Conservation (phyloP, 2,113 vertebrate species). For the Numida meleagris region DNA sequence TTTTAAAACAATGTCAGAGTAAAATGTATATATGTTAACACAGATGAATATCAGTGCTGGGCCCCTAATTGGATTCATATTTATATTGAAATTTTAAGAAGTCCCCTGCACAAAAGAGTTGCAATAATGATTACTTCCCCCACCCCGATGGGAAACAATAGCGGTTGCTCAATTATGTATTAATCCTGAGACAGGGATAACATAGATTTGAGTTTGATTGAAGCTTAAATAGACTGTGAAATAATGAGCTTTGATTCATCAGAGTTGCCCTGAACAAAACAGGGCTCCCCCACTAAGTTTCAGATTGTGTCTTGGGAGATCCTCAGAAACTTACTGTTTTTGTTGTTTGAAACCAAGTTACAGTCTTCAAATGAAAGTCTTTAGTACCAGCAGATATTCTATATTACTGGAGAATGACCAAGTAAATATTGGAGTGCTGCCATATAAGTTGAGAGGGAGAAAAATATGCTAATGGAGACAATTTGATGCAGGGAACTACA, state of each 20-base stretch:
- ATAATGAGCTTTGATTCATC: not conserved
- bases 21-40: slow-evolving; percentile 31
- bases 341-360: not conserved
- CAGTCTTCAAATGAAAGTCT: not conserved
- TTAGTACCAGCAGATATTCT: not conserved
- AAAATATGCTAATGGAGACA: not conserved
- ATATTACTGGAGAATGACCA: slow-evolving; percentile 40
- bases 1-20: slow-evolving; percentile 17
- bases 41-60: not conserved
- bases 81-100: slow-evolving; percentile 20
- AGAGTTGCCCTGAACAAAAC: not conserved
- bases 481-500: slow-evolving; percentile 27
- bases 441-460: slow-evolving; percentile 1
- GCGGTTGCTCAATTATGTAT: not conserved
- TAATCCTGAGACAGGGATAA: slow-evolving; percentile 22
- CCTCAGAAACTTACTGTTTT: not conserved
- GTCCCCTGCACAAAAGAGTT: not conserved
- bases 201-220: not conserved
- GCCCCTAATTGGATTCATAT: slow-evolving; percentile 49
- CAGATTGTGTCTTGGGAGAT: not conserved
- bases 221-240: not conserved
- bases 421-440: slow-evolving; percentile 39
- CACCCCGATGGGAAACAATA: slow-evolving; percentile 27
- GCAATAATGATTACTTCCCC: not conserved
- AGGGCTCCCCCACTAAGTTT: not conserved